Evolutionary conservation across 2,888 invertebrate species (phyloP).

Genomic region (Pediacus dermestoides): DNA sequence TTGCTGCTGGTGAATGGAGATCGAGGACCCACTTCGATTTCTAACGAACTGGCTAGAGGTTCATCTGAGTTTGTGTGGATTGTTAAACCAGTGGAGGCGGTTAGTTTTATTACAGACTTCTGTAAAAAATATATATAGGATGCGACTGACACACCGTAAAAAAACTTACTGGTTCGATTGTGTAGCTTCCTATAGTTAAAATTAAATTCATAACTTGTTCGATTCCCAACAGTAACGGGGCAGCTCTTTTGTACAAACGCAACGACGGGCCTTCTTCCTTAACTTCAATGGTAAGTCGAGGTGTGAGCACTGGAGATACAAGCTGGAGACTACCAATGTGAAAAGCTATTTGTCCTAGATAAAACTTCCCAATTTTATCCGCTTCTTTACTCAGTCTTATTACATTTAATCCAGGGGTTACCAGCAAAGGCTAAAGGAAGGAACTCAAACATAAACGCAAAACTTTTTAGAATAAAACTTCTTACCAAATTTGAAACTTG

Average conservation of each 20-base stretch:
- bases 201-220: constrained; percentile 73
- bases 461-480: too few relatives aligned
- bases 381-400: constrained; percentile 60
- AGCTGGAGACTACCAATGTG: constrained; percentile 67
- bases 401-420: constrained; percentile 62
- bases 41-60: constrained; percentile 53
- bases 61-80: constrained; percentile 51
- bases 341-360: constrained; percentile 67
- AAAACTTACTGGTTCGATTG: constrained; percentile 62
- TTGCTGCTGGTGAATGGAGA: constrained; percentile 40
- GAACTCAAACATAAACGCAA: too few relatives aligned
- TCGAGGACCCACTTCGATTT: constrained; percentile 41
- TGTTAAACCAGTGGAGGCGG: constrained; percentile 65
- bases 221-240: constrained; percentile 77
- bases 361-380: constrained; percentile 65
- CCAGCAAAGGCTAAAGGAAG: constrained; percentile 41
- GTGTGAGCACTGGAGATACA: constrained; percentile 61
- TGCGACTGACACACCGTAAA: too few relatives aligned
- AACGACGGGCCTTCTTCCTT: constrained; percentile 46
- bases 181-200: constrained; percentile 74
- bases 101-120: constrained; percentile 60
- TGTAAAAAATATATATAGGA: constrained; percentile 36
- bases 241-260: constrained; percentile 55
- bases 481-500: constrained; percentile 40
- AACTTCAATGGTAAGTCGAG: constrained; percentile 54